Base-by-base conservation (phyloP, 2,888 invertebrate species). In the Meteorus cinctellus region DNA sequence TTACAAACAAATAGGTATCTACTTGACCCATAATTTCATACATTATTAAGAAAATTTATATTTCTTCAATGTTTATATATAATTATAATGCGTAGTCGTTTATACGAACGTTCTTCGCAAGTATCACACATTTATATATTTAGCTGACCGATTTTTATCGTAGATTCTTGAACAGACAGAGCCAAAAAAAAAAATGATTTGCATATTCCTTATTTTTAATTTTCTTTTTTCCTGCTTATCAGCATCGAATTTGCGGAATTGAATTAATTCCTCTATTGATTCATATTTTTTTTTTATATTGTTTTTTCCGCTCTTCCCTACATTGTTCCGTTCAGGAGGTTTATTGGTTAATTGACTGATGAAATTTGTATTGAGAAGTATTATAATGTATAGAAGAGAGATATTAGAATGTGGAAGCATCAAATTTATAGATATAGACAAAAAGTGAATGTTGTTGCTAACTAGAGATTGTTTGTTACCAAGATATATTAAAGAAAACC, bases 1-100 rank as follows among this genome's bases (percentile, higher is more conserved):
- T 74, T 73, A 69, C 65, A 48, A 74, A 65, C 36, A 73, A 77
- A 55, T 73, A 77, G 76, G 77, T 74, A 75, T 77, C 69, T 75
- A 55, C 55, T 55, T 19, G 55, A 19, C 55, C 24, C 55, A n/a
- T n/a, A 55, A 55, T 55, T 55, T 55, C 19, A 55, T 55, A 19
- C 8, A 55, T 55, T 55, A 55, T 55, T 55, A 55, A 55, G 19
- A 55, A 55, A 12, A 41, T 41, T 41, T 41, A 12, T 41, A 41
- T 48, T n/a, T 48, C 16, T 16, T 48, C n/a, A n/a, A 48, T 5
- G 48, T 48, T 16, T 4, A 48, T 48, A 68, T 51, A 68, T 70
- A 73, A 62, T 48, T 72, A 72, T 73, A 65, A 69, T 51, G 69
- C 59, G 45, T 62, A 60, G 36, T 76, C 34, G 34, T 63, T 77